These are phyloP conservation scores for Apteryx owenii DNA, from an alignment of 2,113 vertebrate genomes.

Conservation along the genomic window DNA sequence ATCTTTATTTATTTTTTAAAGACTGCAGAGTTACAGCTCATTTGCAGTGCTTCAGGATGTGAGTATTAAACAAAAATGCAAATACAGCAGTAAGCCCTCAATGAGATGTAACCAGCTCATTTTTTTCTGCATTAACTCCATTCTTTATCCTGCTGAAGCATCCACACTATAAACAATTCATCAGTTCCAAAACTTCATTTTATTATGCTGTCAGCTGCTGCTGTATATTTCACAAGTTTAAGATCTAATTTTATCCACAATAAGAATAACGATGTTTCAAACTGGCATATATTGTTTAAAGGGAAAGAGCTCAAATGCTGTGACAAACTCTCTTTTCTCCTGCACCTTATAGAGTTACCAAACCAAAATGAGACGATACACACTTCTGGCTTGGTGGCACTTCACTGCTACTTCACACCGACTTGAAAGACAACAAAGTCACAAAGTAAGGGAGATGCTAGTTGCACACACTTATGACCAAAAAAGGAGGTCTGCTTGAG, in stretches of 20 bases:
- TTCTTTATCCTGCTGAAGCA: constrained; percentile 47
- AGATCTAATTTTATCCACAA: constrained; percentile 31
- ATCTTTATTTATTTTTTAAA: constrained; percentile 73
- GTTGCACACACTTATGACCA: background rate
- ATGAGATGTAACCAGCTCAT: constrained; percentile 73
- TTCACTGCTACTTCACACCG: background rate
- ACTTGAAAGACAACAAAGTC: background rate
- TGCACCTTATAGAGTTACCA: background rate
- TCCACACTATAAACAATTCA: constrained; percentile 9
- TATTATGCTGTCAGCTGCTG: constrained; percentile 21
- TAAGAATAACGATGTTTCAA: background rate
- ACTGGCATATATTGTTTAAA: background rate
- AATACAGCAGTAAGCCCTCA: constrained; percentile 72
- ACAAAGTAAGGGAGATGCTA: background rate
- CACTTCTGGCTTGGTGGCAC: background rate
- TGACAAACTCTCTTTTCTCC: background rate
- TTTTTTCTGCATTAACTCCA: constrained; percentile 73
- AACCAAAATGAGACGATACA: background rate
- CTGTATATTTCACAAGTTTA: constrained; percentile 28
- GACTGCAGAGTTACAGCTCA: constrained; percentile 75
- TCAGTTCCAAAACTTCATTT: constrained; percentile 61
- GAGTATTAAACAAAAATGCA: constrained; percentile 76
- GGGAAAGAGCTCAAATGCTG: background rate
- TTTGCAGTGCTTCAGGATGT: constrained; percentile 68
- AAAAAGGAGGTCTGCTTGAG: background rate